phyloP scores from a whole-genome alignment of 2,888 invertebrate genomes.

The Ophraella communa region DNA sequence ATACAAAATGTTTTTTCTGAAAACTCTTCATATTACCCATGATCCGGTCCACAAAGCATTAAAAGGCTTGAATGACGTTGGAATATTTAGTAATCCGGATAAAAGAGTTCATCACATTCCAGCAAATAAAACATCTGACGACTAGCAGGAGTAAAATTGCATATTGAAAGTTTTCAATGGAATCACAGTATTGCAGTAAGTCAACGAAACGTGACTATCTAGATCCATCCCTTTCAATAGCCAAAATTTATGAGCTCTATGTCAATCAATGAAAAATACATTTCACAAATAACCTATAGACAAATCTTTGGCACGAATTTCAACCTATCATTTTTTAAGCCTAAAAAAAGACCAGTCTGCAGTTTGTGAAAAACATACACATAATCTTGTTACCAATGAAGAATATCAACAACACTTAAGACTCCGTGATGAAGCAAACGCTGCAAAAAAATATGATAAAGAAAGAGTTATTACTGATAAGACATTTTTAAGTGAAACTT shows the following conservation, averaged over 20 bases:
- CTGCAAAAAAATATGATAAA: slow-evolving; percentile 22
- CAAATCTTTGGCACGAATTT: slow-evolving; percentile 25
- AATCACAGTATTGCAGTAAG: background rate
- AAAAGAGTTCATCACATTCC: background rate
- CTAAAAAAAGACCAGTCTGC: slow-evolving; percentile 39
- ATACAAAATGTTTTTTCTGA: slow-evolving; percentile 21
- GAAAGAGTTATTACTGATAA: slow-evolving; percentile 32
- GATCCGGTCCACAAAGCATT: slow-evolving; percentile 13
- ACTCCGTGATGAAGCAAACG: slow-evolving; percentile 38
- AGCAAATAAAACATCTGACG: background rate
- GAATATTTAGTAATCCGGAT: background rate
- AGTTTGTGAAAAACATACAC: slow-evolving; percentile 25
- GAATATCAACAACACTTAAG: slow-evolving; percentile 36
- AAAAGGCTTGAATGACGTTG: background rate
- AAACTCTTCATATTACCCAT: slow-evolving; percentile 23
- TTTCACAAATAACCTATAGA: slow-evolving; percentile 32
- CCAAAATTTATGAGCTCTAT: background rate
- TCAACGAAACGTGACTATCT: background rate
- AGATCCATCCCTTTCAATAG: background rate
- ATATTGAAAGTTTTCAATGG: background rate
- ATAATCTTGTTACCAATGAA: slow-evolving; percentile 14
- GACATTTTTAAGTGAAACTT: slow-evolving; percentile 33
- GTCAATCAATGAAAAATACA: background rate
- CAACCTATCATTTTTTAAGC: slow-evolving; percentile 35
- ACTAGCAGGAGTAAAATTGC: background rate